phyloP scores from a whole-genome alignment of 2,888 invertebrate genomes.

The Euzophera pinguis region DNA sequence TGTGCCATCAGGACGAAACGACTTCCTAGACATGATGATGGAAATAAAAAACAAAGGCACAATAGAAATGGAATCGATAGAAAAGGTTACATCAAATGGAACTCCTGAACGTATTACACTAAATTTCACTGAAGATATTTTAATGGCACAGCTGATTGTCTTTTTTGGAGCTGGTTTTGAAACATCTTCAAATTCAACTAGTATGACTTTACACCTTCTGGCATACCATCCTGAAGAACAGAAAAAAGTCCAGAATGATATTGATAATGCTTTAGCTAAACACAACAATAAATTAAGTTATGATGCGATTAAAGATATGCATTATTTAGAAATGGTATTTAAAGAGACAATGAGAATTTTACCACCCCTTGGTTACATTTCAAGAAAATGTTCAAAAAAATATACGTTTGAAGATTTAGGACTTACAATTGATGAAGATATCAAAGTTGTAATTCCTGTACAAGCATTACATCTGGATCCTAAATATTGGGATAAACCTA shows the following conservation, averaged over 20 bases:
- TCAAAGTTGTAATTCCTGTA: conserved; percentile 22
- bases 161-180: conserved; percentile 33
- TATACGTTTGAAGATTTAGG: conserved; percentile 25
- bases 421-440: conserved; percentile 23
- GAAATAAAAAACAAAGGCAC: conserved; percentile 10
- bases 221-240: conserved; percentile 41
- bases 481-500: conserved; percentile 24
- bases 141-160: conserved; percentile 9
- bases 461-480: conserved; percentile 28
- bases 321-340: conserved; percentile 32
- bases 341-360: conserved; percentile 21
- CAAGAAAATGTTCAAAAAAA: conserved; percentile 21
- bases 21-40: conserved; percentile 11
- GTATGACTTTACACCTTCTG: conserved; percentile 36
- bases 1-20: neutral
- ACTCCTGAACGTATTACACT: conserved; percentile 3
- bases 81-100: conserved; percentile 9
- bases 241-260: conserved; percentile 36
- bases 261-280: conserved; percentile 17
- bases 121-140: conserved; percentile 3
- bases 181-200: conserved; percentile 38
- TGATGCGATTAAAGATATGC: conserved; percentile 33
- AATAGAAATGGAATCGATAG: conserved; percentile 16
- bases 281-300: conserved; percentile 26
- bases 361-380: conserved; percentile 22